These are phyloP conservation scores for Chionodraco myersi DNA, from an alignment of 2,113 vertebrate species.

Conservation along the genomic window DNA sequence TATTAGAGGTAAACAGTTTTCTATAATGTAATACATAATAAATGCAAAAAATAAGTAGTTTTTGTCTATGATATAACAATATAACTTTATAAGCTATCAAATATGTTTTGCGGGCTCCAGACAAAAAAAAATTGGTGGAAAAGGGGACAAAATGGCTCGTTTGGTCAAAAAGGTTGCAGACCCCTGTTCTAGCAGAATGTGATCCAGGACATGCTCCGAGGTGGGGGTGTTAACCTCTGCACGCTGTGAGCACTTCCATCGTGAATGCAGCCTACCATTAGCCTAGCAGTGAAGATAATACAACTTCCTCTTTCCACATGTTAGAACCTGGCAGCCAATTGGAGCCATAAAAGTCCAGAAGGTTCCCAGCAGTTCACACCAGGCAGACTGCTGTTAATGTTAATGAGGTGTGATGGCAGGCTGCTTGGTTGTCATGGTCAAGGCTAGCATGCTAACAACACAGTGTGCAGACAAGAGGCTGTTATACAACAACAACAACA, in stretches of 20 bases:
- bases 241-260: slow-evolving; percentile 48
- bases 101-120: too few species aligned
- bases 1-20: too few species aligned
- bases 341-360: slow-evolving; percentile 75
- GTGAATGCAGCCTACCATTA: slow-evolving; percentile 66
- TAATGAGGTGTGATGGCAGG: slow-evolving; percentile 74
- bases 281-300: slow-evolving; percentile 69
- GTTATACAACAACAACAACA: too few species aligned
- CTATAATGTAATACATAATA: too few species aligned
- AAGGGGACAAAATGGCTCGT: too few species aligned
- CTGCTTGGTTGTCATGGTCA: slow-evolving; percentile 75
- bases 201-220: slow-evolving; percentile 13
- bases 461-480: slow-evolving; percentile 14
- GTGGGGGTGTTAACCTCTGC: slow-evolving; percentile 48
- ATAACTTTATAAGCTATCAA: too few species aligned
- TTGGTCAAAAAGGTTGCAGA: too few species aligned
- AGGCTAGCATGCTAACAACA: slow-evolving; percentile 57
- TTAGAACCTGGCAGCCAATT: slow-evolving; percentile 71
- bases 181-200: slow-evolving; percentile 1
- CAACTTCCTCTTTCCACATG: slow-evolving; percentile 76
- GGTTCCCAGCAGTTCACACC: slow-evolving; percentile 72
- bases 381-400: slow-evolving; percentile 72
- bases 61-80: too few species aligned
- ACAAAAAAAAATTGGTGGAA: too few species aligned
- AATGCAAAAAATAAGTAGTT: too few species aligned